Evolutionary conservation across 2,797 vertebrate species (phyloP).

Genomic region (Lacerta viridis): DNA sequence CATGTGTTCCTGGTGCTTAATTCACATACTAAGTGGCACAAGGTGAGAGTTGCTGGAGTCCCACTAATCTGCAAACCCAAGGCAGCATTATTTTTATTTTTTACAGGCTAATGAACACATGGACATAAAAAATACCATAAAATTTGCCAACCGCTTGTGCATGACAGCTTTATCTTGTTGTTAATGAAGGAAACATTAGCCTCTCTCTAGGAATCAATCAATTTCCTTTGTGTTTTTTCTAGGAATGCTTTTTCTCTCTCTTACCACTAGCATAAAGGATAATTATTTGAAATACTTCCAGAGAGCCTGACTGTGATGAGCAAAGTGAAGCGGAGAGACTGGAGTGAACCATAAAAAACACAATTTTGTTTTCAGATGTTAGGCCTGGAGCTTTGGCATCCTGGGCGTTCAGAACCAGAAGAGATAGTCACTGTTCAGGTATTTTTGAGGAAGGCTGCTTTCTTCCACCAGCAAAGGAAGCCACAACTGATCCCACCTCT

Average conservation of each 20-base stretch:
- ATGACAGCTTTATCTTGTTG: not conserved
- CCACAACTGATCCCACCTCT: accelerated
- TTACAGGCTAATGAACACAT: not conserved
- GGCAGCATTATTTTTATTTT: not conserved
- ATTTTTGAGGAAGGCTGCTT: not conserved
- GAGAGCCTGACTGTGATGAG: not conserved
- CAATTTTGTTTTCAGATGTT: not conserved
- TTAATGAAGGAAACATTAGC: too few relatives aligned
- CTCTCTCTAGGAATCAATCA: not conserved
- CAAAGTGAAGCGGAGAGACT: not conserved
- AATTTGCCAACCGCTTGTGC: not conserved
- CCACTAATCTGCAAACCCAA: too few relatives aligned
- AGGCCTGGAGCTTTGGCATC: not conserved
- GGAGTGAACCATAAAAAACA: not conserved
- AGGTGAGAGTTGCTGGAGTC: too few relatives aligned
- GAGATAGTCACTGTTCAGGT: not conserved
- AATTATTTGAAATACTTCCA: not conserved
- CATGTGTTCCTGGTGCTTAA: too few relatives aligned
- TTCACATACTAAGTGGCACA: too few relatives aligned
- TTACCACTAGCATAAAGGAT: not conserved
- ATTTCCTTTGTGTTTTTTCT: not conserved
- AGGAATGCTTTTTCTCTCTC: too few relatives aligned
- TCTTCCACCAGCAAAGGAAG: not conserved
- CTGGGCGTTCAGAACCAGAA: not conserved
- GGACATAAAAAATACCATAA: not conserved